These are phyloP conservation scores for Paelopatides confundens DNA, from an alignment of 53 echinoderm and acorn worm genomes.

Conservation along the genomic window DNA sequence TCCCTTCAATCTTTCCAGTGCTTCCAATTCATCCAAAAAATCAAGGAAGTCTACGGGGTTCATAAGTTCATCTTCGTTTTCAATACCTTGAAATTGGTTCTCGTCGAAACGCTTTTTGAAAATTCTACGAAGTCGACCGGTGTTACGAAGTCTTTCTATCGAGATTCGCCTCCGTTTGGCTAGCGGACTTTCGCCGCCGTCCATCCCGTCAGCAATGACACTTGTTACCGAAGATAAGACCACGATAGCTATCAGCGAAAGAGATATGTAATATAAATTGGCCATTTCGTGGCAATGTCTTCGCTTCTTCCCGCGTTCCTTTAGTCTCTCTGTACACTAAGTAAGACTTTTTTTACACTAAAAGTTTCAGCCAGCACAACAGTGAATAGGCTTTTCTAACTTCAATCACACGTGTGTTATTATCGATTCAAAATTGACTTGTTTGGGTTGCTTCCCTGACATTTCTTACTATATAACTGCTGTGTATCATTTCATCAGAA, in stretches of 20 bases:
- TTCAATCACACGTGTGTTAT: background rate
- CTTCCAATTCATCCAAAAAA: conserved; percentile 21
- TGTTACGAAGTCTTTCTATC: background rate
- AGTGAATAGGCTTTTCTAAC: background rate
- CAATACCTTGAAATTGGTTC: background rate
- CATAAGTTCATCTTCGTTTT: background rate
- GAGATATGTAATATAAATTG: background rate
- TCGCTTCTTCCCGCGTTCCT: background rate
- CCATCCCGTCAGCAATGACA: conserved; percentile 1
- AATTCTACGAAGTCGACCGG: conserved; percentile 28
- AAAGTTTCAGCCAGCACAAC: background rate
- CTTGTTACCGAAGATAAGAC: background rate
- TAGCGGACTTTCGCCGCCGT: conserved; percentile 27
- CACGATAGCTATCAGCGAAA: background rate
- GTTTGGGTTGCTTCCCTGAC: background rate
- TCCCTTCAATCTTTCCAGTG: conserved; percentile 2
- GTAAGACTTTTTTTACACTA: background rate
- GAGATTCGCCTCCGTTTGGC: conserved; percentile 22
- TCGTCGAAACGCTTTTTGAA: conserved; percentile 23
- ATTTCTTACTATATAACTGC: background rate
- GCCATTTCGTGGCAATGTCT: conserved; percentile 20
- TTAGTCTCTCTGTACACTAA: background rate
- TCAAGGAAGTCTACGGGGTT: background rate
- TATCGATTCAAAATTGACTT: background rate
- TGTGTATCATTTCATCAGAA: conserved; percentile 2